phyloP scores from a whole-genome alignment of 2,113 vertebrate genomes.

The Misgurnus mizolepis region DNA sequence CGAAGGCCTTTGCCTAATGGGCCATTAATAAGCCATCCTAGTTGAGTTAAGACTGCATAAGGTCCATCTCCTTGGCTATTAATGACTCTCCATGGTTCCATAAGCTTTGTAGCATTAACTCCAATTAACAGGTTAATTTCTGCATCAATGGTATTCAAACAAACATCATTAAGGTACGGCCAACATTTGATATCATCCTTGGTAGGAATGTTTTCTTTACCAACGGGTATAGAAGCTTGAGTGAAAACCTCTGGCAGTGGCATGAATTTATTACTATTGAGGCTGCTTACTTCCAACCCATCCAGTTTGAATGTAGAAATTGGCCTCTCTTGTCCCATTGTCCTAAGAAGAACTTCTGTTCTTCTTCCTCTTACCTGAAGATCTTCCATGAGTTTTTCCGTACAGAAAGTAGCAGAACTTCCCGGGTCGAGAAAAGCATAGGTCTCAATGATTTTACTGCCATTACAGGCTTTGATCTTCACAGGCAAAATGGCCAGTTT shows the following conservation, averaged over 20 bases:
- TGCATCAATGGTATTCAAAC: background rate
- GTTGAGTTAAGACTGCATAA: too few species aligned
- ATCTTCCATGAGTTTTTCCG: background rate
- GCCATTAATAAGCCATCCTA: too few species aligned
- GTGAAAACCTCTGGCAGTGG: background rate
- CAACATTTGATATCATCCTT: background rate
- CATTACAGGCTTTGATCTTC: background rate
- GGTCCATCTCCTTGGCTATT: background rate
- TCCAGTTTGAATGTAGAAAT: background rate
- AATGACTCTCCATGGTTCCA: background rate
- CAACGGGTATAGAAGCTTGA: background rate
- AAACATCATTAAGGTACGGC: background rate
- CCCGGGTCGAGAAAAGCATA: background rate
- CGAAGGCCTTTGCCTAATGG: too few species aligned
- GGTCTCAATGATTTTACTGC: background rate
- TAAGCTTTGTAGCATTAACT: conserved; percentile 5
- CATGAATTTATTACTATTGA: background rate
- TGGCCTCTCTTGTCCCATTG: background rate
- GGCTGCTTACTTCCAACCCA: background rate
- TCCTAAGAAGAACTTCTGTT: background rate
- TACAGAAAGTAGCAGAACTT: background rate
- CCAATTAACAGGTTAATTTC: background rate
- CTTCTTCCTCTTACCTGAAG: background rate
- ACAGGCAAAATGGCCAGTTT: background rate
- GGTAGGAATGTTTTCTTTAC: background rate